These are phyloP conservation scores for Calameuta filiformis DNA, from an alignment of 2,888 invertebrate genomes.

Conservation along the genomic window DNA sequence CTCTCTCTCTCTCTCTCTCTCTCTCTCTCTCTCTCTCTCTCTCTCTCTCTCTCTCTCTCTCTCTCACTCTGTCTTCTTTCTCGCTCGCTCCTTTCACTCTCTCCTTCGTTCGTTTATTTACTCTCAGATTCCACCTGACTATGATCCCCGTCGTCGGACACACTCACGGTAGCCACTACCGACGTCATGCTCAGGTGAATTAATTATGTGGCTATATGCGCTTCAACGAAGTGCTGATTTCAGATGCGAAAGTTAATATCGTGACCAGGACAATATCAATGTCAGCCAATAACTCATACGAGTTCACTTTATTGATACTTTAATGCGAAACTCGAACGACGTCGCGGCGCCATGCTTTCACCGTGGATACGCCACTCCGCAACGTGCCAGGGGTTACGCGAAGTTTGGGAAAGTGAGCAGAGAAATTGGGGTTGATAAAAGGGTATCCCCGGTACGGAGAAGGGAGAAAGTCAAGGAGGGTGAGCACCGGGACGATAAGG, in stretches of 20 bases:
- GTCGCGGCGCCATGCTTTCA: not conserved
- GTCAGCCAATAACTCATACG: not conserved
- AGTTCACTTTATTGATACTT: not conserved
- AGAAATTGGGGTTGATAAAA: not conserved
- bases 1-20: too few species aligned
- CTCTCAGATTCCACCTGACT: not conserved
- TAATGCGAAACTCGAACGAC: not conserved
- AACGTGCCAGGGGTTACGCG: not conserved
- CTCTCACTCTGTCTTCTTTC: not conserved
- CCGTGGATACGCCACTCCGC: not conserved
- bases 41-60: too few species aligned
- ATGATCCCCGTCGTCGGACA: not conserved
- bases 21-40: too few species aligned
- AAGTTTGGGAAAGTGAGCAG: not conserved
- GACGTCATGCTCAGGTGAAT: not conserved
- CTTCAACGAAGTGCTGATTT: not conserved
- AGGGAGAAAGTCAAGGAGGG: not conserved
- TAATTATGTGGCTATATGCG: not conserved
- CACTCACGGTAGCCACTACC: not conserved
- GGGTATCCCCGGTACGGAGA: not conserved
- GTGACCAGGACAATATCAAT: not conserved
- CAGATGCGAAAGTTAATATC: not conserved
- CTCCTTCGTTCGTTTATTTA: not conserved
- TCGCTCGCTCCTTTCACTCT: not conserved
- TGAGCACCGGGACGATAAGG: not conserved